Evolutionary conservation across 2,797 vertebrate genomes (phyloP).

Genomic region (Malurus leucopterus): DNA sequence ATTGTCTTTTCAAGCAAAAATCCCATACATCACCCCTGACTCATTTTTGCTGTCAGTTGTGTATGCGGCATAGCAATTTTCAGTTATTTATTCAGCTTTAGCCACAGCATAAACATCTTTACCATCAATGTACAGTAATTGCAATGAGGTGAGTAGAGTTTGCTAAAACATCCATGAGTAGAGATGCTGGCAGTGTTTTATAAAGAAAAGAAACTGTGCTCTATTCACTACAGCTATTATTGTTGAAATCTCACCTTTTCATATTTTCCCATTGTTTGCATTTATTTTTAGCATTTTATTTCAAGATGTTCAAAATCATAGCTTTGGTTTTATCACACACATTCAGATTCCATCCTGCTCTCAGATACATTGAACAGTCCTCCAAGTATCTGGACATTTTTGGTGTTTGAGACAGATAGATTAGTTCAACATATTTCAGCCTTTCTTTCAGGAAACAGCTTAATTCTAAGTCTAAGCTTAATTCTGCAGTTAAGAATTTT

Average conservation of each 20-base stretch:
- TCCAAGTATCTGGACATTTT: background rate
- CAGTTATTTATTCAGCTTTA: constrained; percentile 67
- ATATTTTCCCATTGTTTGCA: background rate
- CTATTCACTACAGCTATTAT: constrained; percentile 13
- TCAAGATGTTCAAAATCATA: constrained; percentile 50
- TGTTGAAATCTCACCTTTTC: background rate
- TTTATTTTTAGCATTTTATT: constrained; percentile 47
- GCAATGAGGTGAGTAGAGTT: constrained; percentile 29
- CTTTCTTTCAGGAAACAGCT: background rate
- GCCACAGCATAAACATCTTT: constrained; percentile 62
- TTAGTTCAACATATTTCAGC: background rate
- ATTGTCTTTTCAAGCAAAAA: constrained; percentile 18
- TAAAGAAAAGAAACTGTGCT: constrained; percentile 25
- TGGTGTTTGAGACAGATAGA: background rate
- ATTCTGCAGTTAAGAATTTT: background rate
- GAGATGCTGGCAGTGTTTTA: constrained; percentile 26
- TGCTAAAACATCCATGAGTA: constrained; percentile 34
- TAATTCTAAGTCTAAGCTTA: background rate
- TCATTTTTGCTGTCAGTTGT: constrained; percentile 33
- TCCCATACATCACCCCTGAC: constrained; percentile 37
- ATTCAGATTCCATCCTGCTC: constrained; percentile 16
- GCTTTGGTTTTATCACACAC: constrained; percentile 29
- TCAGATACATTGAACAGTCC: background rate
- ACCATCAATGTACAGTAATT: constrained; percentile 54
- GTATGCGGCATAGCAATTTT: constrained; percentile 48